A percentile compares a stretch with the other conserved stretches of the same genome.
Conservation (phyloP, 2,888 invertebrate species). For the Leptinotarsa rubiginosa region DNA sequence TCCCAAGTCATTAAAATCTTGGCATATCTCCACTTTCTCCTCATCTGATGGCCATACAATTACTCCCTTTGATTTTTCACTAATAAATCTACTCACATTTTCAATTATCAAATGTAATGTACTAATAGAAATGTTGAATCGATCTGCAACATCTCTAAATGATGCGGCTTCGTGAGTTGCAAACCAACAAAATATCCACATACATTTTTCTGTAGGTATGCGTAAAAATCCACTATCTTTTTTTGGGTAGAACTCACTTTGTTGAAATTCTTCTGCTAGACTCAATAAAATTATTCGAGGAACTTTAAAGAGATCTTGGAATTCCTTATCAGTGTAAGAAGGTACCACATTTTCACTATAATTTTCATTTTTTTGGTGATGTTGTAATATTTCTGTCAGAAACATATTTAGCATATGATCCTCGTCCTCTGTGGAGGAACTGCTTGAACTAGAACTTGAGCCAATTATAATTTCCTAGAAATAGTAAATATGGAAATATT, state of each 20-base stretch:
- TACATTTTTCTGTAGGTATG: neutral
- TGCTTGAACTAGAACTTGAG: neutral
- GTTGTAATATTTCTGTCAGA: neutral
- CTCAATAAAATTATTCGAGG: neutral
- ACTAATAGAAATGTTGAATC: constrained; percentile 10
- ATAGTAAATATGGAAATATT: too few species aligned
- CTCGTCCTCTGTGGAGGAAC: neutral
- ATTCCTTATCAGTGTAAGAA: neutral
- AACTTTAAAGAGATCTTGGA: neutral
- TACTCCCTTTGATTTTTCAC: neutral
- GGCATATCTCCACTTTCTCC: neutral
- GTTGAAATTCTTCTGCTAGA: neutral
- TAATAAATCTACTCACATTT: constrained; percentile 8
- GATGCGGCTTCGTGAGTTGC: constrained; percentile 10
- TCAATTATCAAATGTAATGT: constrained; percentile 17
- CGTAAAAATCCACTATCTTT: neutral
- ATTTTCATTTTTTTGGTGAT: neutral
- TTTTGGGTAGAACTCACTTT: neutral
- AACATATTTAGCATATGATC: neutral
- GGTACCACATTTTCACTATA: neutral
- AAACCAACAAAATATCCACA: neutral
- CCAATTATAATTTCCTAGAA: too few species aligned
- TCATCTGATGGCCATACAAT: constrained; percentile 11
- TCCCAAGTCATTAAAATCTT: constrained; percentile 16
- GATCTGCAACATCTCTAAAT: constrained; percentile 15